Evolutionary conservation across 2,888 invertebrate species (phyloP).

Genomic region (Boloria selene): DNA sequence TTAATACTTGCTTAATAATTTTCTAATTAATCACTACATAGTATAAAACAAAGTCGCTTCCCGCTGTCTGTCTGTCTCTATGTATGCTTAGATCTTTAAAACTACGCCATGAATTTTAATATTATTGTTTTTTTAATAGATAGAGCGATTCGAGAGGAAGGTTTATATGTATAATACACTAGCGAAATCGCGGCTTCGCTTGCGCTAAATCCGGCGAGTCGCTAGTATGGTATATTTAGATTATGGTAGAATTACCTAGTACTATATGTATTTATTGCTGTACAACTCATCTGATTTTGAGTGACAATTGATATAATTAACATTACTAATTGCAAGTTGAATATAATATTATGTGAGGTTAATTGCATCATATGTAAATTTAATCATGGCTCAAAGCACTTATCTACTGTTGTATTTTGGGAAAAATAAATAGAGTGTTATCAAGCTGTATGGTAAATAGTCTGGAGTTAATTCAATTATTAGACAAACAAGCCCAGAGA

Average conservation of each 20-base stretch:
- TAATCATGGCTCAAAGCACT: conserved; percentile 19
- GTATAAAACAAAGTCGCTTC: too few relatives aligned
- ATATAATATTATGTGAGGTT: conserved; percentile 19
- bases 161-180: too few relatives aligned
- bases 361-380: conserved; percentile 24
- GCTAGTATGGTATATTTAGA: too few relatives aligned
- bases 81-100: too few relatives aligned
- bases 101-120: too few relatives aligned
- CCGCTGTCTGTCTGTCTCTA: too few relatives aligned
- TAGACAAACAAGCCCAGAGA: conserved; percentile 27
- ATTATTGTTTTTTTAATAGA: too few relatives aligned
- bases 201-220: too few relatives aligned
- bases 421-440: conserved; percentile 28
- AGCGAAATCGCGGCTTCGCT: too few relatives aligned
- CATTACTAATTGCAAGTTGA: conserved; percentile 26
- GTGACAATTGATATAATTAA: conserved; percentile 24
- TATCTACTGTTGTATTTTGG: conserved; percentile 12
- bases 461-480: conserved; percentile 31
- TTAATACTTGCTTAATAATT: neutral
- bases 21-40: too few relatives aligned
- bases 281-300: neutral
- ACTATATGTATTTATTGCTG: neutral
- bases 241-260: neutral
- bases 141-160: too few relatives aligned
- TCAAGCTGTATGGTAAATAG: conserved; percentile 27